Percentiles rank a stretch among this genome's conserved stretches.
These are phyloP conservation scores for Sinella curviseta DNA, from an alignment of 1,140 invertebrate genomes.

Conservation along the genomic window DNA sequence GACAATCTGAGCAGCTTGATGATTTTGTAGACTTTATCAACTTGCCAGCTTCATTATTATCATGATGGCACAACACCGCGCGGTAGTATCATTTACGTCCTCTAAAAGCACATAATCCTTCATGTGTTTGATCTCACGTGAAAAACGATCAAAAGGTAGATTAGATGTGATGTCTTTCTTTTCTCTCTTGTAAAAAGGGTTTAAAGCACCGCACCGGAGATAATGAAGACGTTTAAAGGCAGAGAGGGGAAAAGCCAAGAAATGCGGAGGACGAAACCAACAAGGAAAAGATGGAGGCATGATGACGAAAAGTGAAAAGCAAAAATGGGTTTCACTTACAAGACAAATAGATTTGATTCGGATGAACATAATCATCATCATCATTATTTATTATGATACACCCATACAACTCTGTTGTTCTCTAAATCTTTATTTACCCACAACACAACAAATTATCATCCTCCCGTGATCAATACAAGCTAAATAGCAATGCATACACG, in stretches of 20 bases:
- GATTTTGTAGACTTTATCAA: not conserved
- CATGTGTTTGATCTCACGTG: conserved; percentile 1
- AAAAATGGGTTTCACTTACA: no score
- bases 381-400: not conserved
- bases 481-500: no score
- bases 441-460: not conserved
- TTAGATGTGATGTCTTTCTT: not conserved
- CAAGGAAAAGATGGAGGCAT: no score
- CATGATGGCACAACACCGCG: not conserved
- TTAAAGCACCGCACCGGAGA: not conserved
- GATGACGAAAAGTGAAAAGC: no score
- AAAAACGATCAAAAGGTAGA: not conserved
- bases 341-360: no score
- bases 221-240: no score
- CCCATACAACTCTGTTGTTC: not conserved
- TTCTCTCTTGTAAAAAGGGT: not conserved
- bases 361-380: no score
- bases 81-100: not conserved
- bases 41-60: no score
- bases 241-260: no score
- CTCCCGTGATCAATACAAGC: no score
- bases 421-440: conserved; percentile 10
- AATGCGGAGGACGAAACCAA: no score
- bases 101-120: conserved; percentile 11
- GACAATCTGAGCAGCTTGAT: not conserved